These are phyloP conservation scores for Xestia rhomboidea DNA, from an alignment of 2,888 invertebrate genomes.

Conservation along the genomic window DNA sequence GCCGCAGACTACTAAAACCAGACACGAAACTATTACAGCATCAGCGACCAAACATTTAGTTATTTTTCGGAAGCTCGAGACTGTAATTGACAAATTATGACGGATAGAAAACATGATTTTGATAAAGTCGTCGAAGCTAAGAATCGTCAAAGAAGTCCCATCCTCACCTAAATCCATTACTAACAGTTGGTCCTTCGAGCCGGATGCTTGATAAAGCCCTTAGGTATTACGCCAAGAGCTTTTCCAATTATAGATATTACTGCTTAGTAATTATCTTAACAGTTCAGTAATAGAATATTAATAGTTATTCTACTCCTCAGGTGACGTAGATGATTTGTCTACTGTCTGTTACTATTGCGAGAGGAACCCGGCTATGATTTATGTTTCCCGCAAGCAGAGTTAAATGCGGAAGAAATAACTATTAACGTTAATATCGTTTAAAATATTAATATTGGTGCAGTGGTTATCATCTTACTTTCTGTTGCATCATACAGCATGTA, in stretches of 20 bases:
- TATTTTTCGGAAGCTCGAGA: not conserved
- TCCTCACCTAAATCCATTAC: no score
- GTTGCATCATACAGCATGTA: not conserved
- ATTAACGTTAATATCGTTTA: constrained; percentile 55
- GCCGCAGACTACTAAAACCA: no score
- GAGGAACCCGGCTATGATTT: constrained; percentile 52
- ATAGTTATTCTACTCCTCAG: constrained; percentile 19
- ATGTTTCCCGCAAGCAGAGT: constrained; percentile 47
- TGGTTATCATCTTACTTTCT: not conserved
- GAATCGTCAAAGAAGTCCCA: no score
- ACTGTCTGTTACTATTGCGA: constrained; percentile 9
- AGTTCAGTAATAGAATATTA: constrained; percentile 36
- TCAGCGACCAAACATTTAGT: not conserved
- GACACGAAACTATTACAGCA: not conserved
- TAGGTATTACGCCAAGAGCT: not conserved
- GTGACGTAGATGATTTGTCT: constrained; percentile 24
- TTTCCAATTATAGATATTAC: constrained; percentile 22
- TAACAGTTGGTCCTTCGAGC: no score
- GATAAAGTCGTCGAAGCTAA: not conserved
- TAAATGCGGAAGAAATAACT: constrained; percentile 54
- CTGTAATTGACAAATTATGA: not conserved
- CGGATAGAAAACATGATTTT: not conserved
- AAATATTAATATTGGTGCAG: constrained; percentile 18
- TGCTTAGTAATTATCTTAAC: constrained; percentile 16
- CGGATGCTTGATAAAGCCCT: not conserved